These are phyloP conservation scores for Leptopilina myrica DNA, from an alignment of 2,888 invertebrate species.

Conservation along the genomic window DNA sequence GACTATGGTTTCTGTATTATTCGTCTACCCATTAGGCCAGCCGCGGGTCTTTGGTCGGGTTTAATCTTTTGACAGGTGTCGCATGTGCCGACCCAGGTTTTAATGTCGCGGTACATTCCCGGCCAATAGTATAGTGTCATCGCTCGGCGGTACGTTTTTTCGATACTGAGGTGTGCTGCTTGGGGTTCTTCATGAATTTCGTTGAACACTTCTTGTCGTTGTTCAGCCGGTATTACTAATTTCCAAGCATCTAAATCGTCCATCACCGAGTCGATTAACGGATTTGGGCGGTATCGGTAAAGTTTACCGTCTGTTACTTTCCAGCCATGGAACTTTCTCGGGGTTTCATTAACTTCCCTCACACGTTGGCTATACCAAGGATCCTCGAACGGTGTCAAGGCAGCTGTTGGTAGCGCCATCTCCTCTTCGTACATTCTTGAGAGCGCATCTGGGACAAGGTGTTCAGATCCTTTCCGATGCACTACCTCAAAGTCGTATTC, in stretches of 20 bases:
- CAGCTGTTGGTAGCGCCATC: neutral
- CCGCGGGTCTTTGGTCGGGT: no score
- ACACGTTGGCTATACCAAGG: slow-evolving; percentile 44
- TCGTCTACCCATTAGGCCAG: no score
- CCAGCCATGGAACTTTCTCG: slow-evolving; percentile 47
- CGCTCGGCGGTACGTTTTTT: no score
- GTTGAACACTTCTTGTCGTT: no score
- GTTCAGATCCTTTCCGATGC: slow-evolving; percentile 45
- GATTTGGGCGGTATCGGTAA: slow-evolving; percentile 43
- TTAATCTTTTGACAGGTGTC: no score
- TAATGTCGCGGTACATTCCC: no score
- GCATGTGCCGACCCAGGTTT: no score
- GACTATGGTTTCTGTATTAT: no score
- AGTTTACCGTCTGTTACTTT: slow-evolving; percentile 40
- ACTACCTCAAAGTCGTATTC: slow-evolving; percentile 48
- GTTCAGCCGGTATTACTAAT: slow-evolving; percentile 40
- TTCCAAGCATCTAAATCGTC: slow-evolving; percentile 54
- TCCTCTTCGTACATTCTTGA: slow-evolving; percentile 48
- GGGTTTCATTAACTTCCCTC: slow-evolving; percentile 31
- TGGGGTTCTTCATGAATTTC: no score
- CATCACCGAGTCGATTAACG: slow-evolving; percentile 13
- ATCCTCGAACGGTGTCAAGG: neutral
- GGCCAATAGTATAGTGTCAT: no score
- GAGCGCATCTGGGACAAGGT: slow-evolving; percentile 51
- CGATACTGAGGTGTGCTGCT: no score